Evolutionary conservation across 2,888 invertebrate species (phyloP).

Genomic region (Busseola fusca): DNA sequence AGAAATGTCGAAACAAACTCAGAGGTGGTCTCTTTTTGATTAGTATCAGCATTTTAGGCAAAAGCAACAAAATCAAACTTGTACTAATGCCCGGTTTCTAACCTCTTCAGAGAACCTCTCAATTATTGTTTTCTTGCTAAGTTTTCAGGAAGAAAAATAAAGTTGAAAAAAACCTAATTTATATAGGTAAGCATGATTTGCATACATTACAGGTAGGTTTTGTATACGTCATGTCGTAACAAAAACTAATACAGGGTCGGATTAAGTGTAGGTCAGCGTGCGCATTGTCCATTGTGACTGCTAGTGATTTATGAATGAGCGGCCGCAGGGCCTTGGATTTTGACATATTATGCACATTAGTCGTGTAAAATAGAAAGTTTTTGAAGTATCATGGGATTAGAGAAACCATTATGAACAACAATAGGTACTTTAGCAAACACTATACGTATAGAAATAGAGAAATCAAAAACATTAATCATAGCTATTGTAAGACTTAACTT

Average conservation of each 20-base stretch:
- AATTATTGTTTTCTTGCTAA: neutral
- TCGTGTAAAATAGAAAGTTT: conserved; percentile 22
- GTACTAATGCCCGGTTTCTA: too few species aligned
- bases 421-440: neutral
- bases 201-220: neutral
- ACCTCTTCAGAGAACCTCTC: too few species aligned
- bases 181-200: neutral
- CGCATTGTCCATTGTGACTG: conserved; percentile 28
- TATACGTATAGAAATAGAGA: neutral
- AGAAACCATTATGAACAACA: neutral
- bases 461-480: neutral
- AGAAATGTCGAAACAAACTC: neutral
- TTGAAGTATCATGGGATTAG: conserved; percentile 6
- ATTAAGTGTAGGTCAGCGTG: conserved; percentile 40
- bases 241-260: conserved; percentile 33
- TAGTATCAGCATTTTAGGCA: neutral
- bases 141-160: neutral
- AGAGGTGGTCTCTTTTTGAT: too few species aligned
- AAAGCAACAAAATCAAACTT: neutral
- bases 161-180: neutral
- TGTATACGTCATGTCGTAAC: neutral
- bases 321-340: neutral
- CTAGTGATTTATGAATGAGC: conserved; percentile 35
- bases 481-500: neutral
- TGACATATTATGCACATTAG: conserved; percentile 30